A percentile compares a stretch with the other conserved stretches of the same genome.
Evolutionary conservation across 2,888 invertebrate species (phyloP).

Genomic region (Eupithecia tripunctaria): DNA sequence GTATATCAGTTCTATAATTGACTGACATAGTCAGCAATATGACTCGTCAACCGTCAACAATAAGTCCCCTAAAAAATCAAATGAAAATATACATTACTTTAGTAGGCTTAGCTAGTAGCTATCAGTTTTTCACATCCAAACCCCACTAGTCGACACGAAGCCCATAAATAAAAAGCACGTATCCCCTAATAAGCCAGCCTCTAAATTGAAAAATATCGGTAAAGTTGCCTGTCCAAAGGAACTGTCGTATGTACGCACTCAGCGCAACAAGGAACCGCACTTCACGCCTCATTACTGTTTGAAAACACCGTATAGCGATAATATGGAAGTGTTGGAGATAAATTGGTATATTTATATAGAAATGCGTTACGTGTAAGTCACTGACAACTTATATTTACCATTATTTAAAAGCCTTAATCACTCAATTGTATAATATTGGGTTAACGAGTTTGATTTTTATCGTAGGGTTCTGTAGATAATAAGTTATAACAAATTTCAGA

Average conservation of each 20-base stretch:
- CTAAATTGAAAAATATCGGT: constrained; percentile 44
- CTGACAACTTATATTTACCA: no score
- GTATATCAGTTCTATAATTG: no score
- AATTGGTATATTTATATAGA: background rate
- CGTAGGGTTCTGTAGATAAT: background rate
- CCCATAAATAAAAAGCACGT: constrained; percentile 31
- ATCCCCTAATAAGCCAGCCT: constrained; percentile 24
- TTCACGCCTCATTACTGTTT: constrained; percentile 59
- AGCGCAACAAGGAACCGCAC: constrained; percentile 58
- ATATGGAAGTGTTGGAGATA: constrained; percentile 12
- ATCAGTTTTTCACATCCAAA: background rate
- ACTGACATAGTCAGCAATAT: no score
- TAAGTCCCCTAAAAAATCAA: no score
- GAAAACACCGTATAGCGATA: constrained; percentile 52
- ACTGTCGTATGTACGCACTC: constrained; percentile 53
- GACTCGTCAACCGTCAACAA: no score
- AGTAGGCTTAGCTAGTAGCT: background rate
- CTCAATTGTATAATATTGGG: background rate
- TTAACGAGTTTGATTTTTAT: background rate
- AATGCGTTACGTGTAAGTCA: no score
- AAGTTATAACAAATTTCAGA: background rate
- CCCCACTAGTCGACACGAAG: background rate
- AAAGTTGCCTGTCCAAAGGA: constrained; percentile 44
- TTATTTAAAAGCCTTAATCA: background rate
- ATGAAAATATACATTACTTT: no score